These are phyloP conservation scores for Montifringilla adamsi DNA, from an alignment of 2,113 vertebrate species.

Conservation along the genomic window DNA sequence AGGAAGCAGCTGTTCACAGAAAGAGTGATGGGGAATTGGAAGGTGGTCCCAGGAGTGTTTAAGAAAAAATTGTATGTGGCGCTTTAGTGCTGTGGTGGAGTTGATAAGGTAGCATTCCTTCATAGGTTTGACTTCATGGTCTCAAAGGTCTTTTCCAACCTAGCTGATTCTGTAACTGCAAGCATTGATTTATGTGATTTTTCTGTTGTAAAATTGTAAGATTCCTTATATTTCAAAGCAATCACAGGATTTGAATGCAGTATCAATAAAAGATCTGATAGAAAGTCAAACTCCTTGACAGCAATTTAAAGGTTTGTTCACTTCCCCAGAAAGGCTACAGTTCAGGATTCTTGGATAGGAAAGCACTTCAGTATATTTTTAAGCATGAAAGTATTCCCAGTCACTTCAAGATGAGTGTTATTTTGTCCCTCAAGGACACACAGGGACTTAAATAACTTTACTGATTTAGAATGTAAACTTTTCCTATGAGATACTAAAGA, in stretches of 20 bases:
- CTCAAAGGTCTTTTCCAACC: background rate
- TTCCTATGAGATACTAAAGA: background rate
- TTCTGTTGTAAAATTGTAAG: background rate
- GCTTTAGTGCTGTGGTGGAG: background rate
- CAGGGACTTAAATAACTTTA: background rate
- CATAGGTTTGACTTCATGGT: background rate
- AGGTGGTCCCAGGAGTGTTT: background rate
- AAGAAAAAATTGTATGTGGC: background rate
- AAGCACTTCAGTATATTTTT: background rate
- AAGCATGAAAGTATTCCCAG: background rate
- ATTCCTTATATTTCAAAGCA: background rate
- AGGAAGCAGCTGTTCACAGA: background rate
- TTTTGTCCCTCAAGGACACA: background rate
- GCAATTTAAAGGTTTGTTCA: background rate
- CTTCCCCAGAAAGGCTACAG: background rate
- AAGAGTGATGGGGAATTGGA: background rate
- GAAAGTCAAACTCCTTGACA: background rate
- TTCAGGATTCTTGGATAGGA: background rate
- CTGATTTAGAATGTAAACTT: background rate
- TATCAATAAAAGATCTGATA: background rate
- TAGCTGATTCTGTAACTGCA: rapidly evolving
- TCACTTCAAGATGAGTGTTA: background rate
- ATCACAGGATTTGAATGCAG: background rate
- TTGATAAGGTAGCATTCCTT: background rate
- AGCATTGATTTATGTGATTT: background rate